These are phyloP conservation scores for Gymnothorax reevesii DNA, from an alignment of 2,797 vertebrate genomes.

Conservation along the genomic window DNA sequence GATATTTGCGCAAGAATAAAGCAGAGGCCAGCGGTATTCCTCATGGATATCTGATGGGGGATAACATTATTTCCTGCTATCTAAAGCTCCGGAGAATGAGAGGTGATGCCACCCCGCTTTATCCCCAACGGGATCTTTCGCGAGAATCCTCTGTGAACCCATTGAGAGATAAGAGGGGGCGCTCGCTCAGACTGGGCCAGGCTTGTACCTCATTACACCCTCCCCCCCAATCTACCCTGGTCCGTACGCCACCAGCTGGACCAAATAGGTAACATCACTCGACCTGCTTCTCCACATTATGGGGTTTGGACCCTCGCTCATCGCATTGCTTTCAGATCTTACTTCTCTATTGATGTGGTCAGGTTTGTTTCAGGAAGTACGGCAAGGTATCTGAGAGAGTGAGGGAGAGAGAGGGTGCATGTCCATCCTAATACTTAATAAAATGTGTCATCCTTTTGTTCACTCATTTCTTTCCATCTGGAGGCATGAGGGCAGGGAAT, in stretches of 20 bases:
- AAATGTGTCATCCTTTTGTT: too few relatives aligned
- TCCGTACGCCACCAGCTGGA: conserved; percentile 31
- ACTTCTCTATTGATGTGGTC: neutral
- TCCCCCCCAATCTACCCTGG: conserved; percentile 12
- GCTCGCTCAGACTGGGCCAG: conserved; percentile 36
- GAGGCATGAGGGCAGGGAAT: too few relatives aligned
- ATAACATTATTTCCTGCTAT: conserved; percentile 59
- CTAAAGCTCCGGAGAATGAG: conserved; percentile 60
- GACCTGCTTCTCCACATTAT: conserved; percentile 39
- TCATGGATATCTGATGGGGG: conserved; percentile 68
- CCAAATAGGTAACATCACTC: conserved; percentile 56
- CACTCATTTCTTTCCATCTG: too few relatives aligned
- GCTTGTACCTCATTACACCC: neutral
- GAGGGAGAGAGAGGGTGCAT: neutral
- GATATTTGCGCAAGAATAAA: conserved; percentile 31
- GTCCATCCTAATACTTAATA: too few relatives aligned
- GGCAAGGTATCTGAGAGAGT: too few relatives aligned
- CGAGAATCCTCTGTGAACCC: conserved; percentile 65
- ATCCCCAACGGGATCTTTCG: conserved; percentile 63
- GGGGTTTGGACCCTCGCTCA: conserved; percentile 32
- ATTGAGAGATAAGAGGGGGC: conserved; percentile 62
- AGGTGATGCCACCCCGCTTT: conserved; percentile 62
- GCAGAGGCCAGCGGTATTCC: conserved; percentile 50
- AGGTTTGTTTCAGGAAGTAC: neutral
- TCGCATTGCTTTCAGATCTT: conserved; percentile 14